Evolutionary conservation across 2,888 invertebrate species (phyloP), one percentile per base, ranked within the genome.

Genomic region (Orthosia gothica): DNA sequence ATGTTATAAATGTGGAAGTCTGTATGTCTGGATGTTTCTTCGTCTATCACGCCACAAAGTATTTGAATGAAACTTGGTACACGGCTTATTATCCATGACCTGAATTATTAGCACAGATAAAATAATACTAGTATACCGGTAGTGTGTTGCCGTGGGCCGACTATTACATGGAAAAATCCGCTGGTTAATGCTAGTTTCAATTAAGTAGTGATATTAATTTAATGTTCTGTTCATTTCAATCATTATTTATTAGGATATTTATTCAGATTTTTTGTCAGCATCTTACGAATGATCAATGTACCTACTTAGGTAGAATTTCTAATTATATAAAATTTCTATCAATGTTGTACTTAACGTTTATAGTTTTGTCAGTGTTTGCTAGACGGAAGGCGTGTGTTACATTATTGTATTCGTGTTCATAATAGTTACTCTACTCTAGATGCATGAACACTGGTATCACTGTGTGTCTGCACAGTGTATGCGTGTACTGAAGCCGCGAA

Each of bases 401-500:
- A 70, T 49, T 74, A 62, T 59, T 66, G 65, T 62, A 63, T 63
- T 62, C 70, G 67, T 64, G 66, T 63, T 62, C 54, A 50, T 79
- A 67, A 69, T 79, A 74, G 23, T 16, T 32, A 59, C 20, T 12
- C 47, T 32, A 55, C 63, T 68, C 54, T 77, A 77, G 63, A 68
- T 67, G 63, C 61, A 61, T 66, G 32, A 49, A 69, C 61, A 50
- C 40, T 13, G 5, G 40, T 75, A 64, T 73, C 63, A 61, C 67
- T 81, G 59, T 54, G 62, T 74, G 65, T 65, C 26, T 70, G 54
- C 62, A 63, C 55, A 66, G 72, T 69, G 69, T 67, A 76, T 76
- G 87, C 87, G 89, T 86, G 87, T 74, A 68, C 71, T 73, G 82
- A 70, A 80, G 83, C 83, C 70, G 20, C 57, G 57, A 61, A 64